These are phyloP conservation scores for Chorisops tibialis DNA, from an alignment of 2,888 invertebrate species.

Conservation along the genomic window DNA sequence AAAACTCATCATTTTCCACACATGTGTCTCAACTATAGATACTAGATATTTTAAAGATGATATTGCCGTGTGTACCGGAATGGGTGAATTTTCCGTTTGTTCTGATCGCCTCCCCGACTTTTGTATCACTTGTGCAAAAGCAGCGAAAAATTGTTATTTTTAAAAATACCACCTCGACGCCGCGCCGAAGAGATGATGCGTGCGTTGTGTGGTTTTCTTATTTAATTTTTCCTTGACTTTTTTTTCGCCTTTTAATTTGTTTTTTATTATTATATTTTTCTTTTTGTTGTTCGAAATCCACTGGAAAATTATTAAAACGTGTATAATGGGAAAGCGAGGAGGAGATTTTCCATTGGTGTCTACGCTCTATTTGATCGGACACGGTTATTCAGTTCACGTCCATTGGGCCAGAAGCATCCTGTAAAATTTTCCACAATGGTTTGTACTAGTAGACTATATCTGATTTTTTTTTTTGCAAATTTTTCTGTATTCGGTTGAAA, in stretches of 20 bases:
- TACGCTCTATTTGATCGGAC: slow-evolving; percentile 1
- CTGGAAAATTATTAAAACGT: slow-evolving; percentile 33
- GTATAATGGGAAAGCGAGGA: slow-evolving; percentile 27
- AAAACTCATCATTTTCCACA: too few species aligned
- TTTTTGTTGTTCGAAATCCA: slow-evolving; percentile 30
- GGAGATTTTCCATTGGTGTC: slow-evolving; percentile 8
- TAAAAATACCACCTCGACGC: slow-evolving; percentile 7
- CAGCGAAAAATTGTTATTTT: slow-evolving; percentile 25
- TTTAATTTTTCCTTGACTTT: too few species aligned
- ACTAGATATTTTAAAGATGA: too few species aligned
- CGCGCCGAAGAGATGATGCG: too few species aligned
- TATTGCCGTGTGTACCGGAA: too few species aligned
- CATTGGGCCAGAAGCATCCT: slow-evolving; percentile 30
- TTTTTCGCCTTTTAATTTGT: too few species aligned
- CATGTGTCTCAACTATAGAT: too few species aligned
- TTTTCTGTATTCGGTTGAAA: neutral
- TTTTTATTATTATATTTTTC: neutral
- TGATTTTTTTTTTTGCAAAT: neutral
- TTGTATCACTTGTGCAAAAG: neutral
- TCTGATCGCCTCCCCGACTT: too few species aligned
- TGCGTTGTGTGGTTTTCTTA: too few species aligned
- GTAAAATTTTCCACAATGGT: slow-evolving; percentile 27
- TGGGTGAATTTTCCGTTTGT: too few species aligned
- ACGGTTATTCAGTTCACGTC: slow-evolving; percentile 29
- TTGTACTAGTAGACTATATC: slow-evolving; percentile 19